Evolutionary conservation across 2,888 invertebrate genomes (phyloP).

Genomic region (Drosophila rellima): DNA sequence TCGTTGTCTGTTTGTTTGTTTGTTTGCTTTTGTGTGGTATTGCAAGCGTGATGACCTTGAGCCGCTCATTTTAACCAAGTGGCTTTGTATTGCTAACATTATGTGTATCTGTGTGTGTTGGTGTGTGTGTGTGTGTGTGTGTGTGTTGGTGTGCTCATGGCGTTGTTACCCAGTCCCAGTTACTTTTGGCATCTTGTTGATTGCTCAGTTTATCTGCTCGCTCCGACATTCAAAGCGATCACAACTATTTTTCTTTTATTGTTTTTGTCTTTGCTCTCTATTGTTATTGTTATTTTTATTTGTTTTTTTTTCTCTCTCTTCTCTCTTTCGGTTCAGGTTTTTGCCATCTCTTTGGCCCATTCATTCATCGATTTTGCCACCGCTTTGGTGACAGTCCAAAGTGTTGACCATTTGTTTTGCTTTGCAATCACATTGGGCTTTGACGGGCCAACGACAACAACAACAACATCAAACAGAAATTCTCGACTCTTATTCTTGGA

Average conservation of each 20-base stretch:
- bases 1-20: slow-evolving; percentile 42
- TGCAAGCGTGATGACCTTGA: slow-evolving; percentile 81
- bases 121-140: slow-evolving; percentile 18
- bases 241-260: slow-evolving; percentile 41
- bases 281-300: slow-evolving; percentile 21
- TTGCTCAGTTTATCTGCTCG: slow-evolving; percentile 41
- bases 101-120: slow-evolving; percentile 35
- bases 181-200: slow-evolving; percentile 74
- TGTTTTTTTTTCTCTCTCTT: slow-evolving; percentile 29
- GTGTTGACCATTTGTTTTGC: slow-evolving; percentile 42
- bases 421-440: slow-evolving; percentile 9
- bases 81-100: slow-evolving; percentile 54
- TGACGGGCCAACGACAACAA: slow-evolving; percentile 13
- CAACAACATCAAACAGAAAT: slow-evolving; percentile 7
- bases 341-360: slow-evolving; percentile 53
- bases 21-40: slow-evolving; percentile 64
- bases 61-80: slow-evolving; percentile 78
- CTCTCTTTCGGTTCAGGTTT: slow-evolving; percentile 21
- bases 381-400: slow-evolving; percentile 44
- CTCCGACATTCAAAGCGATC: slow-evolving; percentile 51
- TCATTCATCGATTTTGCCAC: slow-evolving; percentile 62
- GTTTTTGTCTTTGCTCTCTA: slow-evolving; percentile 7
- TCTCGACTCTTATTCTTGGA: slow-evolving; percentile 30
- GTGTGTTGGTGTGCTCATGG: slow-evolving; percentile 20
- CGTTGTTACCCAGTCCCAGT: slow-evolving; percentile 71